Evolutionary conservation across 2,113 vertebrate species (phyloP).

Genomic region (Rissa tridactyla): DNA sequence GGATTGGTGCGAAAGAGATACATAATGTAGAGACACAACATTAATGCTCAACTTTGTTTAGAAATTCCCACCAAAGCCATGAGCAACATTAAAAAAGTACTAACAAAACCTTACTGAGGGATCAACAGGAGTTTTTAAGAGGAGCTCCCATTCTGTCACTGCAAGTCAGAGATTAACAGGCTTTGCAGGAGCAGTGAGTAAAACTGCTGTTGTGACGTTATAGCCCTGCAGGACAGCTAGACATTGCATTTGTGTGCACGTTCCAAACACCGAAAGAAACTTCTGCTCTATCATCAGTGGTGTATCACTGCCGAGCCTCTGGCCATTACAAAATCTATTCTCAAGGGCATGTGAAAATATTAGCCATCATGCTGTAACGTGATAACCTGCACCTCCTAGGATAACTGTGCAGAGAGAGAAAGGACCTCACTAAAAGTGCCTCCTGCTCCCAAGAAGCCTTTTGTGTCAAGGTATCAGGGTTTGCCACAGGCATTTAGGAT

Average conservation of each 20-base stretch:
- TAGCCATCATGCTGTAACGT: background rate
- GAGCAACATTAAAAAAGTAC: background rate
- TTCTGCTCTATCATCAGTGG: background rate
- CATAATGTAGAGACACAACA: background rate
- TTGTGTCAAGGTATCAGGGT: background rate
- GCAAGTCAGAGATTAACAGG: background rate
- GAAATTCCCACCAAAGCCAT: background rate
- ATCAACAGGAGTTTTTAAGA: background rate
- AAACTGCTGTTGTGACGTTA: background rate
- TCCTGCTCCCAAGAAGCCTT: background rate
- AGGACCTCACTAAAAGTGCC: background rate
- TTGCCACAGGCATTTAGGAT: background rate
- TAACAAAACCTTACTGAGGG: background rate
- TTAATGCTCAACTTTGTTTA: background rate
- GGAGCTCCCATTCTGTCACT: background rate
- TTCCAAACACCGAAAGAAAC: background rate
- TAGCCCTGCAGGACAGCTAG: background rate
- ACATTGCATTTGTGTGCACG: accelerated
- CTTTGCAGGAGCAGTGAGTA: background rate
- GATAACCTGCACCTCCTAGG: background rate
- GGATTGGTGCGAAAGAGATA: background rate
- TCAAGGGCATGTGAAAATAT: background rate
- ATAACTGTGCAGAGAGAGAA: background rate
- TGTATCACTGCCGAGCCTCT: background rate
- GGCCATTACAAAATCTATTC: background rate